A percentile compares a stretch with the other conserved stretches of the same genome.
phyloP scores from a whole-genome alignment of 1,140 invertebrate species.

The Argopecten irradians region DNA sequence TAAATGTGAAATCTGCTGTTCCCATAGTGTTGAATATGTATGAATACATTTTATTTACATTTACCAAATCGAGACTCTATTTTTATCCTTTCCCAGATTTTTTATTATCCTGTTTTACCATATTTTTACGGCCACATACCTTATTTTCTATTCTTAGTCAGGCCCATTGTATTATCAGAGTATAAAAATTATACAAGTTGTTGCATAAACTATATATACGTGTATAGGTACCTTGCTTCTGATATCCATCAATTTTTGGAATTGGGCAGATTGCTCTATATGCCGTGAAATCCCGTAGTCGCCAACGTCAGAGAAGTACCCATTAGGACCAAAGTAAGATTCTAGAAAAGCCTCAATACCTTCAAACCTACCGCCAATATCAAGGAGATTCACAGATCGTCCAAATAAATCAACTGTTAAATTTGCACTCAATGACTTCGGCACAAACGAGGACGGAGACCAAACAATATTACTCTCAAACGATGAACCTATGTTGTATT shows the following conservation, averaged over 20 bases:
- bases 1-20: too few relatives aligned
- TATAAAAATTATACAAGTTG: too few relatives aligned
- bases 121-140: too few relatives aligned
- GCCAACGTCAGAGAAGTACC: slow-evolving; percentile 59
- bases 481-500: slow-evolving; percentile 66
- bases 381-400: slow-evolving; percentile 88
- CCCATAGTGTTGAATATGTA: too few relatives aligned
- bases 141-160: too few relatives aligned
- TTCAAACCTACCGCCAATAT: slow-evolving; percentile 89
- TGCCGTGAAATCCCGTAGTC: slow-evolving; percentile 48
- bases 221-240: slow-evolving; percentile 46
- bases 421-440: slow-evolving; percentile 87
- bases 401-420: slow-evolving; percentile 82
- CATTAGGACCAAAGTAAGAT: slow-evolving; percentile 83
- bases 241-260: slow-evolving; percentile 53
- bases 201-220: neutral
- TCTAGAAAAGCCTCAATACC: slow-evolving; percentile 91
- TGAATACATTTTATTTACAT: too few relatives aligned
- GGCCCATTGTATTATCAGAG: too few relatives aligned
- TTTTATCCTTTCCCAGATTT: too few relatives aligned
- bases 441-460: slow-evolving; percentile 91
- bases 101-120: too few relatives aligned
- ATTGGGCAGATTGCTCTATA: slow-evolving; percentile 40
- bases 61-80: too few relatives aligned
- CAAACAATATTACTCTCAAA: slow-evolving; percentile 84